A percentile compares a stretch with the other conserved stretches of the same genome.
Evolutionary conservation across 1,140 invertebrate species (phyloP).

Genomic region (Coptotermes formosanus): DNA sequence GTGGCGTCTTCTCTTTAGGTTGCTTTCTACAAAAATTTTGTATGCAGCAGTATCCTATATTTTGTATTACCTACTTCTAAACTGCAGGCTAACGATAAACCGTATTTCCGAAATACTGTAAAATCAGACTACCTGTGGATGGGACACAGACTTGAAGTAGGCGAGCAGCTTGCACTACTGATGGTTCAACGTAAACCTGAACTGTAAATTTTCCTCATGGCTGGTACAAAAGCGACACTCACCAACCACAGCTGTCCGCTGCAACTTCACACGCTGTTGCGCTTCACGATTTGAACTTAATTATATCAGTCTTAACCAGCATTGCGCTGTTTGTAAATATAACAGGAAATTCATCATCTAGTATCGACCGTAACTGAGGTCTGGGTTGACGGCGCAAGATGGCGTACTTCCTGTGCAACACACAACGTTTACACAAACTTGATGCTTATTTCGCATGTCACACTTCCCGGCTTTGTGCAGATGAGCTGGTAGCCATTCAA

Average conservation of each 20-base stretch:
- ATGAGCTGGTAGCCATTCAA: background rate
- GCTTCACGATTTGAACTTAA: background rate
- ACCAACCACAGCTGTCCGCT: background rate
- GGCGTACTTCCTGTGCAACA: background rate
- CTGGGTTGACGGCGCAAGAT: background rate
- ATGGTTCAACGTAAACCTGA: too few species aligned
- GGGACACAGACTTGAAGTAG: too few species aligned
- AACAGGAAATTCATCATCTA: conserved; percentile 6
- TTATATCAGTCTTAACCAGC: background rate
- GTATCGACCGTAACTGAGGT: background rate
- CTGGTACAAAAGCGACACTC: background rate
- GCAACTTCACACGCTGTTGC: background rate
- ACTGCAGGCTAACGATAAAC: too few species aligned
- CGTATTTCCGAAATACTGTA: too few species aligned
- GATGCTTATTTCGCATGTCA: background rate
- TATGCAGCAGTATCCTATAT: too few species aligned
- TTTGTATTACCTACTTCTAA: too few species aligned
- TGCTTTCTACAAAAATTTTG: too few species aligned
- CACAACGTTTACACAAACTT: background rate
- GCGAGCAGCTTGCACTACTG: too few species aligned
- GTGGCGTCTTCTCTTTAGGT: too few species aligned
- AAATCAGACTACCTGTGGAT: too few species aligned
- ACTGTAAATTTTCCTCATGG: too few species aligned
- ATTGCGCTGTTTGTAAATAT: background rate
- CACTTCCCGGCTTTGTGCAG: background rate